These are phyloP conservation scores for Chydorus sphaericus DNA, from an alignment of 2,888 invertebrate genomes.

Conservation along the genomic window DNA sequence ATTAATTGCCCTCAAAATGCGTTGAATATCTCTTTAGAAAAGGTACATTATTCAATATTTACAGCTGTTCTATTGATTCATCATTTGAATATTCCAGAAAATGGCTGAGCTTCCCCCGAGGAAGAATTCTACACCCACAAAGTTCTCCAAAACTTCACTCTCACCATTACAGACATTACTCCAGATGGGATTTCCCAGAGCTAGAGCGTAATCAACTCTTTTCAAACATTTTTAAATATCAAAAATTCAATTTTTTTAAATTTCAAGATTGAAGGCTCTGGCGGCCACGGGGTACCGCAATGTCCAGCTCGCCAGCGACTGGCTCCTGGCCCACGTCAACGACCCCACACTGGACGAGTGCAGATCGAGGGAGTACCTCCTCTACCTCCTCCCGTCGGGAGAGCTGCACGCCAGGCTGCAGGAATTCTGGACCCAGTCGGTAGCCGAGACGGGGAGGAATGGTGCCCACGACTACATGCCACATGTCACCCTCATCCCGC, in stretches of 20 bases:
- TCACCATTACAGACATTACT: conserved; percentile 65
- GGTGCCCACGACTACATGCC: conserved; percentile 80
- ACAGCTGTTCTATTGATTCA: no score
- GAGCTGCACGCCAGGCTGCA: conserved; percentile 52
- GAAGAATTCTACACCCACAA: conserved; percentile 55
- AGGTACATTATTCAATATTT: no score
- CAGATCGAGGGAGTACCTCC: conserved; percentile 65
- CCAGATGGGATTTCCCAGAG: conserved; percentile 78
- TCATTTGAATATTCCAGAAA: no score
- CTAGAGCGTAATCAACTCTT: conserved; percentile 58
- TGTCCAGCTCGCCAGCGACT: conserved; percentile 76
- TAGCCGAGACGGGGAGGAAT: conserved; percentile 63
- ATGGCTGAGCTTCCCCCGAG: conserved; percentile 66
- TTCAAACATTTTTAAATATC: neutral
- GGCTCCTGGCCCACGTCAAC: conserved; percentile 77
- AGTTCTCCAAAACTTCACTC: conserved; percentile 53
- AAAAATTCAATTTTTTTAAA: neutral
- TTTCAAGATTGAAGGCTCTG: conserved; percentile 63
- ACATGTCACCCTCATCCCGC: conserved; percentile 76
- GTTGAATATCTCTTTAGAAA: no score
- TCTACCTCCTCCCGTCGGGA: conserved; percentile 75
- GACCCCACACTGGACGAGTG: conserved; percentile 64
- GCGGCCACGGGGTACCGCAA: conserved; percentile 79
- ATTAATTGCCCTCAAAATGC: no score
- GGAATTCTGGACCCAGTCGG: conserved; percentile 63